Evolutionary conservation across 2,797 vertebrate species (phyloP).

Genomic region (Galaxias olidus): DNA sequence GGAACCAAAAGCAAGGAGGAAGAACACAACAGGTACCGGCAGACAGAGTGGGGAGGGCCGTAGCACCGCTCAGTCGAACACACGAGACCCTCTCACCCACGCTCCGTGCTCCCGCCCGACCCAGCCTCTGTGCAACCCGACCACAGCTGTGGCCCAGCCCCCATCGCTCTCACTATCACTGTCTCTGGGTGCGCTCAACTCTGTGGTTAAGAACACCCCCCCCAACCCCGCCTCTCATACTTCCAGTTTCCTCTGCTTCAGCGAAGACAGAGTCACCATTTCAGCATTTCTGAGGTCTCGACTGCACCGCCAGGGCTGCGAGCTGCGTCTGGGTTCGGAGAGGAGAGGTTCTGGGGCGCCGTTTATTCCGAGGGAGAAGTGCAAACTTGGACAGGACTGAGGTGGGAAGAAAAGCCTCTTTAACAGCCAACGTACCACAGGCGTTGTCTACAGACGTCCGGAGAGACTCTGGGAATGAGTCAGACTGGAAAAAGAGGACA

Average conservation of each 20-base stretch:
- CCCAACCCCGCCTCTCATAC: neutral
- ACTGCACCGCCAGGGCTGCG: conserved; percentile 9
- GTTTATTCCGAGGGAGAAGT: no score
- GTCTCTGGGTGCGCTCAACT: neutral
- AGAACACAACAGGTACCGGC: no score
- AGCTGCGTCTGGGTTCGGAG: neutral
- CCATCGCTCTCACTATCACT: no score
- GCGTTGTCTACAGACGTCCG: neutral
- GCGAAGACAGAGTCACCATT: conserved; percentile 22
- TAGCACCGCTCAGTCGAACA: no score
- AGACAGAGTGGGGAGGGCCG: no score
- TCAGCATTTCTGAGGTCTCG: conserved; percentile 29
- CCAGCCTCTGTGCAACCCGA: no score
- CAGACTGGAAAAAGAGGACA: neutral
- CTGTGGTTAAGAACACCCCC: neutral
- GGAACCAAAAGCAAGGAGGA: no score
- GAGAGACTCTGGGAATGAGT: conserved; percentile 2
- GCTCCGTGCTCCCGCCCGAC: no score
- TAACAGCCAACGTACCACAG: neutral
- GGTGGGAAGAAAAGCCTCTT: neutral
- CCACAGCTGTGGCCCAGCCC: no score
- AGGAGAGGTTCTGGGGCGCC: neutral
- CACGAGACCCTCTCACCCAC: no score
- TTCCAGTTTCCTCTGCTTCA: conserved; percentile 10
- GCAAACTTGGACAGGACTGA: neutral